Evolutionary conservation across 2,797 vertebrate species (phyloP), one percentile per base, ranked within the genome.

Genomic region (Crocodylus rhombifer): DNA sequence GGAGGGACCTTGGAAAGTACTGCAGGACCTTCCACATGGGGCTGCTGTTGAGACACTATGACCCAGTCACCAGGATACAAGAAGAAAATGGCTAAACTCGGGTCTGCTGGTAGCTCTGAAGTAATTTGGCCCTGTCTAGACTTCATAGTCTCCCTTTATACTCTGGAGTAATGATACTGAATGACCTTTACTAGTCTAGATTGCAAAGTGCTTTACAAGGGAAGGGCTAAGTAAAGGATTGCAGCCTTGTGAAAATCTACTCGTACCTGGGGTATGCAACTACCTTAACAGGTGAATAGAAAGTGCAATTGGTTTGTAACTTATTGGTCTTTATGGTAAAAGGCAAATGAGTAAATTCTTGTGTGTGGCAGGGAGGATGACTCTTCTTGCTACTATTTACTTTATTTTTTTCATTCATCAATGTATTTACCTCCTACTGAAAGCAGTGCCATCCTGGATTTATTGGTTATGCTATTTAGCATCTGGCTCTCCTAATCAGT

Each of bases 311-410:
- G 33, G 71, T 67, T 89, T 71, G 42, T 36, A 18, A 80, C 13
- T 1, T 4, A 13, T 63, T 57, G 81, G 57, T 69, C 88, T 80
- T 86, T 4, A 1, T 67, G 25, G 10, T 28, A 73, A 82, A 69
- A n/a, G 9, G 10, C 25, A 7, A 73, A 7, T 36, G 58, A 77
- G 6, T 67, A 75, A 80, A 62, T 28, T 87, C 90, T 0, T 0
- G 1, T 0, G 0, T 18, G 3, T 56, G 1, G 1, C 17, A 71
- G 30, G 69, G 69, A 23, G 25, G 36, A 14, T 26, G 7, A 42
- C 51, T 26, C 36, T 73, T 42, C 36, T 42, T 65, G 65, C 56
- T 60, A 2, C 0, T 65, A n/a, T 92, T 88, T 95, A 78, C 71
- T 58, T 85, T 14, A 14, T 10, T 82, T 18, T 84, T 80, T 80